phyloP scores from a whole-genome alignment of 2,888 invertebrate genomes.

The Nipponacmea schrenckii region DNA sequence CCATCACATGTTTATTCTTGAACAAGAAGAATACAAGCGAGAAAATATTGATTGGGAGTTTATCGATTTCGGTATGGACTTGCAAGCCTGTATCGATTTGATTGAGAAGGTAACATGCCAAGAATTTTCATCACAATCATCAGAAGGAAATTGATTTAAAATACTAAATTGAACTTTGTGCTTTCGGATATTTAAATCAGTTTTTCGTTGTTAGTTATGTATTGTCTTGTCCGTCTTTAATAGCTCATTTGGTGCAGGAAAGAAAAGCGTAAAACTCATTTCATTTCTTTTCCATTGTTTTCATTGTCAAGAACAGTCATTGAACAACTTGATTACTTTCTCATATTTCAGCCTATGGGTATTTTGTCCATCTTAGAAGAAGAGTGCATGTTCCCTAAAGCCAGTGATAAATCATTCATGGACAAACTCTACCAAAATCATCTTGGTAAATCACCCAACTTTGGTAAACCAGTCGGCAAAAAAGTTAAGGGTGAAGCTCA shows the following conservation, averaged over 20 bases:
- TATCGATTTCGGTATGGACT: constrained; percentile 97
- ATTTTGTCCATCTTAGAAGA: constrained; percentile 99
- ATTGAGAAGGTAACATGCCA: constrained; percentile 56
- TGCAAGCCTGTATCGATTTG: constrained; percentile 92
- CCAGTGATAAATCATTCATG: constrained; percentile 96
- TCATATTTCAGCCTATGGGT: constrained; percentile 89
- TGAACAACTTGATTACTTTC: too few species aligned
- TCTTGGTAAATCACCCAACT: constrained; percentile 82
- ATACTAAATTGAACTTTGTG: too few species aligned
- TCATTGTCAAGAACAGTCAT: too few species aligned
- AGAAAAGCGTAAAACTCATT: too few species aligned
- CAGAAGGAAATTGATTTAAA: too few species aligned
- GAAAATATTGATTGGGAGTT: constrained; percentile 95
- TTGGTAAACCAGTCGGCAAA: constrained; percentile 76
- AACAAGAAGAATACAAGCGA: constrained; percentile 93
- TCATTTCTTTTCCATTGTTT: too few species aligned
- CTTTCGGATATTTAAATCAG: too few species aligned
- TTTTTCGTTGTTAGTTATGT: too few species aligned
- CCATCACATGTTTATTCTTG: constrained; percentile 95
- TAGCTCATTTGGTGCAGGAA: too few species aligned
- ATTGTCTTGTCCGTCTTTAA: too few species aligned
- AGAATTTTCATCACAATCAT: not conserved
- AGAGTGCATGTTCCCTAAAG: constrained; percentile 99
- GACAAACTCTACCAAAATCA: constrained; percentile 99
- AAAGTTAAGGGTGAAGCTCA: constrained; percentile 93